Conservation (phyloP, 2,888 invertebrate genomes). For the Drosophila setosimentum region DNA sequence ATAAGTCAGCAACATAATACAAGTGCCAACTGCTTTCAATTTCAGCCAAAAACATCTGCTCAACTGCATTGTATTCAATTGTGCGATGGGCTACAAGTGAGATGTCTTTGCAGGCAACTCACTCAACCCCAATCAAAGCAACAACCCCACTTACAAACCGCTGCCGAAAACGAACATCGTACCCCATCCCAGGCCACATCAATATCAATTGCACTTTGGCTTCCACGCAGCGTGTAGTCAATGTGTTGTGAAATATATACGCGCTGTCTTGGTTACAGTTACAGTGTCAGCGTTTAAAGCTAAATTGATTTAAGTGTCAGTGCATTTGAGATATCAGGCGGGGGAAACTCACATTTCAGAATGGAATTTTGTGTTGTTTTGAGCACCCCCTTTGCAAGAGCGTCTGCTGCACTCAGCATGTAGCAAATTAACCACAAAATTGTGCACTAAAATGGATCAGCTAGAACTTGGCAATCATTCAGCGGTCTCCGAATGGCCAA, state of each 20-base stretch:
- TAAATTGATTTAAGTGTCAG: slow-evolving; percentile 75
- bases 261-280: slow-evolving; percentile 40
- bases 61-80: slow-evolving; percentile 47
- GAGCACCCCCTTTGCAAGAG: slow-evolving; percentile 8
- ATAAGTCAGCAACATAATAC: slow-evolving; percentile 56
- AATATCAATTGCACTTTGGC: slow-evolving; percentile 59
- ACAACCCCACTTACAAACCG: not conserved
- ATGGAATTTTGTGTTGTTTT: slow-evolving; percentile 17
- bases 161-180: not conserved
- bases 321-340: slow-evolving; percentile 42
- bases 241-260: slow-evolving; percentile 1
- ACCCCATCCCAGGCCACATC: slow-evolving; percentile 40
- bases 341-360: slow-evolving; percentile 24
- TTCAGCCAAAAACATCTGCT: slow-evolving; percentile 30
- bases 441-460: slow-evolving; percentile 35
- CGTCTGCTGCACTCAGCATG: slow-evolving; percentile 19
- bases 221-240: slow-evolving; percentile 27
- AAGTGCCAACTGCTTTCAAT: slow-evolving; percentile 47
- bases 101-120: slow-evolving; percentile 45
- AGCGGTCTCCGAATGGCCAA: slow-evolving; percentile 9
- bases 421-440: slow-evolving; percentile 58
- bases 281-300: slow-evolving; percentile 69
- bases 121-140: not conserved
- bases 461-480: slow-evolving; percentile 28
- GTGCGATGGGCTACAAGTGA: slow-evolving; percentile 57